These are phyloP conservation scores for Zosterops lateralis DNA, from an alignment of 2,113 vertebrate species.

Conservation along the genomic window DNA sequence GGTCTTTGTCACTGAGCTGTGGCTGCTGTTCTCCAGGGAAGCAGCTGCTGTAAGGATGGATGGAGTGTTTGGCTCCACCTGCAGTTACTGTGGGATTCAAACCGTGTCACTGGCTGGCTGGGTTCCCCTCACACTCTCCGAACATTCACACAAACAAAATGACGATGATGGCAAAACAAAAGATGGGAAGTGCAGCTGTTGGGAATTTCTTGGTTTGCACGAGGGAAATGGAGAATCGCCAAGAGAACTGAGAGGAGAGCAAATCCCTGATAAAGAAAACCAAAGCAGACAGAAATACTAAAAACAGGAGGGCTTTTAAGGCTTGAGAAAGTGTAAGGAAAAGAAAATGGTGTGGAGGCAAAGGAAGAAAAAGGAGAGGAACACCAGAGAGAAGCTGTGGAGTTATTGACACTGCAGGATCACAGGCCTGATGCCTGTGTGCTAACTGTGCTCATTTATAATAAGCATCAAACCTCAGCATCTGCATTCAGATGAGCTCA, in stretches of 20 bases:
- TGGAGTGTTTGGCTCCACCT: neutral
- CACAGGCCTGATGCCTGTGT: neutral
- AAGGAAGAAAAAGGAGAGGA: neutral
- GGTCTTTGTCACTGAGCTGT: rapidly evolving
- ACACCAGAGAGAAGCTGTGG: neutral
- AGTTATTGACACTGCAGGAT: neutral
- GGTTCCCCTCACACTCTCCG: neutral
- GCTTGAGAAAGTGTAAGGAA: neutral
- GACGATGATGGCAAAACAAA: neutral
- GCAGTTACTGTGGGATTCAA: neutral
- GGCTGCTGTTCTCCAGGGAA: rapidly evolving
- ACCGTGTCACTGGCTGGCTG: neutral
- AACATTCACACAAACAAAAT: neutral
- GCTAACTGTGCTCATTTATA: neutral
- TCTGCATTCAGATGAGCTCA: neutral
- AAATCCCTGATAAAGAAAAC: neutral
- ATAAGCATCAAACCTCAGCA: neutral
- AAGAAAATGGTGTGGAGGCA: neutral
- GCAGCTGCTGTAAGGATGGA: neutral
- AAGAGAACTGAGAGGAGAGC: neutral
- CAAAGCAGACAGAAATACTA: neutral
- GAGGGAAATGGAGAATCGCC: neutral
- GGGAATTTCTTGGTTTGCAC: neutral
- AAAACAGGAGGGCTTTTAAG: neutral
- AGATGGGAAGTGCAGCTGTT: neutral